Evolutionary conservation across 1,140 invertebrate species (phyloP).

Genomic region (Drosophila insularis): DNA sequence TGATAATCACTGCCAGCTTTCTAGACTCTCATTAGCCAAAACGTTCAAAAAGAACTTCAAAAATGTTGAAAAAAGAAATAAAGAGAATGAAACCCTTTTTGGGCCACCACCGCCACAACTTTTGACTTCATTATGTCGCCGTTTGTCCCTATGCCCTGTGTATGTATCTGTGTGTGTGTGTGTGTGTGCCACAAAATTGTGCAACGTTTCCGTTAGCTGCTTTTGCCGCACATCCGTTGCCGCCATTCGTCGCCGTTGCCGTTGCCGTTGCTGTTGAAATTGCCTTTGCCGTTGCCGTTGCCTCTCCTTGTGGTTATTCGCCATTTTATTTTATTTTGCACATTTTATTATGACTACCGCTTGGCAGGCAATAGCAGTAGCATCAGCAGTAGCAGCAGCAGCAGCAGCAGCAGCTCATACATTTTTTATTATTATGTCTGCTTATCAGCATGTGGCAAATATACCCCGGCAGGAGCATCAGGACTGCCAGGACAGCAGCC

Average conservation of each 20-base stretch:
- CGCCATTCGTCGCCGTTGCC: slow-evolving; percentile 43
- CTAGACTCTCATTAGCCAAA: slow-evolving; percentile 73
- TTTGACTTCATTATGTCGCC: slow-evolving; percentile 76
- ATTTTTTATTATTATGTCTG: slow-evolving; percentile 81
- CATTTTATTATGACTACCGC: slow-evolving; percentile 77
- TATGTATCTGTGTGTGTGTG: background rate
- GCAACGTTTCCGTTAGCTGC: slow-evolving; percentile 75
- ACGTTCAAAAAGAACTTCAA: slow-evolving; percentile 54
- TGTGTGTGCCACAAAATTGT: slow-evolving; percentile 69
- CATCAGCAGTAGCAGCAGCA: background rate
- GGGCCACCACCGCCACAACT: slow-evolving; percentile 57
- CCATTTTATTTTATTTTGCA: slow-evolving; percentile 80
- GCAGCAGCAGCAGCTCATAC: slow-evolving; percentile 56
- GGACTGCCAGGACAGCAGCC: slow-evolving; percentile 30
- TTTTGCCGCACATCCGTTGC: slow-evolving; percentile 76
- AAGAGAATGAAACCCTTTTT: slow-evolving; percentile 46
- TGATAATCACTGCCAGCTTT: slow-evolving; percentile 71
- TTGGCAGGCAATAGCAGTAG: slow-evolving; percentile 49
- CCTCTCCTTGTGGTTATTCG: slow-evolving; percentile 55
- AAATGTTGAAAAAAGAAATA: background rate
- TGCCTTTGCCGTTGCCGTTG: background rate
- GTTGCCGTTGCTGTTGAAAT: slow-evolving; percentile 2
- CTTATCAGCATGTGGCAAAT: slow-evolving; percentile 80
- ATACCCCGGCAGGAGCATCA: slow-evolving; percentile 50
- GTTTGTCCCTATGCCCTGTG: slow-evolving; percentile 47